Base-by-base conservation (phyloP, 2,113 vertebrate genomes). In the Corapipo altera region DNA sequence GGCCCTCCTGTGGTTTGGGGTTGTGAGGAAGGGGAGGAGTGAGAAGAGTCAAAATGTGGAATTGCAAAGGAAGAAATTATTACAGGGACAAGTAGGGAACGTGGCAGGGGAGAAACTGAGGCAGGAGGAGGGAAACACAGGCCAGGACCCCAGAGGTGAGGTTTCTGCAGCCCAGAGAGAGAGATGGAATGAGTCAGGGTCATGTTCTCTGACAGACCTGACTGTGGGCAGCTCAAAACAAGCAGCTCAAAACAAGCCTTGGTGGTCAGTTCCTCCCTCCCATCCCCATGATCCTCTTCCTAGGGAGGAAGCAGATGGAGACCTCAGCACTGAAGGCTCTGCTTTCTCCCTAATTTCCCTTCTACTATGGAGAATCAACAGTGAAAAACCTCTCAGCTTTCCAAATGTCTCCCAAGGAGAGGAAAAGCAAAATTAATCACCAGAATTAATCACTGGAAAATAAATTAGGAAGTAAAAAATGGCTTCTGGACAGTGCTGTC, bases 261-360 rank as follows among this genome's bases (percentile, higher is more conserved):
- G 37, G 26, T 21, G 62, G 81, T 57, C 30, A 48, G n/a, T 11
- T 7, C 30, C 18, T 11, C 1, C 7, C 30, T 39, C 26, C 39
- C 27, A 59, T 16, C n/a, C 7, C 22, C 30, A 37, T 0, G 5
- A 2, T 18, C 9, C 8, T 44, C 14, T 33, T 44, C 1, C 37
- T 43, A 23, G 19, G 16, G 52, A 76, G 35, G 46, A 41, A 44
- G 48, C 21, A 76, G 41, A 26, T 4, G 7, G 27, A 66, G 54
- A 59, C 8, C 32, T 59, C 6, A 9, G 5, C 22, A 43, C 26
- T 39, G 18, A 82, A 57, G 44, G 46, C 48, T 82, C 17, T 61
- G 23, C 28, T 46, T 71, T n/a, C 62, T n/a, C 39, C 32, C 15
- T 13, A 1, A 8, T 61, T 66, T 55, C 21, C 24, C 46, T 64